Conservation (phyloP, 2,113 vertebrate species). For the Scopus umbretta region DNA sequence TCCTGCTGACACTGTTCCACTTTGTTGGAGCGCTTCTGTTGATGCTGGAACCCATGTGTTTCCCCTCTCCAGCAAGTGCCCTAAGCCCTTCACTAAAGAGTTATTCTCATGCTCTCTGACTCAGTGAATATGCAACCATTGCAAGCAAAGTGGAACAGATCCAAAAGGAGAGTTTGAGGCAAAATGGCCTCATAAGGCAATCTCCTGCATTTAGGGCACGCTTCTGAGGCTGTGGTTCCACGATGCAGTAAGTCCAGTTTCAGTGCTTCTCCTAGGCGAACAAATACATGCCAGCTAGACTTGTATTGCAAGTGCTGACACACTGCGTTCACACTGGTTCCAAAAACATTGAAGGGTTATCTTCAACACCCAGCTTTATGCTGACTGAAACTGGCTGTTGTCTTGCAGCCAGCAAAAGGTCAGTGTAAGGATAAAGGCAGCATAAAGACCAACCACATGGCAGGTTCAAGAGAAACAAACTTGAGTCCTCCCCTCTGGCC, state of each 20-base stretch:
- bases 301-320: background rate
- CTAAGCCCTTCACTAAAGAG: background rate
- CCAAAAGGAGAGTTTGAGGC: background rate
- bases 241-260: background rate
- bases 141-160: background rate
- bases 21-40: background rate
- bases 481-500: background rate
- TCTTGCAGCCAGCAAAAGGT: background rate
- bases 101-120: background rate
- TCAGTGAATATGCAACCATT: background rate
- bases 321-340: background rate
- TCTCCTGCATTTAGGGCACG: background rate
- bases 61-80: background rate
- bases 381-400: background rate
- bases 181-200: conserved; percentile 35
- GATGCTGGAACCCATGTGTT: background rate
- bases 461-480: background rate
- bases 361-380: background rate
- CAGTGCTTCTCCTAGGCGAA: background rate
- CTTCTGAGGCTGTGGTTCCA: background rate
- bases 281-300: background rate
- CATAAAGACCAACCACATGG: background rate
- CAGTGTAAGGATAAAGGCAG: background rate
- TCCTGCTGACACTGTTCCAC: background rate
- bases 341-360: background rate